Base-by-base conservation (phyloP, 2,113 vertebrate species). In the Phalacrocorax pelagicus region DNA sequence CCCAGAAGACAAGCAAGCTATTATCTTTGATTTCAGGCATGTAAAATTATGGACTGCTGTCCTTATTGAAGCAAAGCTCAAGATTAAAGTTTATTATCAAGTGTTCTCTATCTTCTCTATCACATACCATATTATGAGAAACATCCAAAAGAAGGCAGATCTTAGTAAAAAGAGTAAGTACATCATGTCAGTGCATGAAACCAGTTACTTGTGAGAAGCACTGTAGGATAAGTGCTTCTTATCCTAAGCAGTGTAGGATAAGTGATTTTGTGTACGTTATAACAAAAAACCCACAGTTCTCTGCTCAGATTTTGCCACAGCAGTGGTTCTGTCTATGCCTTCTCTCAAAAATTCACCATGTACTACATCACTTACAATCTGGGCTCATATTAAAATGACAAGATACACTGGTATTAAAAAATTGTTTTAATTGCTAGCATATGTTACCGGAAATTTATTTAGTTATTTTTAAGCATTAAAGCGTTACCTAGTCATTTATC, bases 391-490 rank as follows among this genome's bases (percentile, higher is more conserved):
- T 81, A 90, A 91, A 87, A 90, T 70, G 38, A 95, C 78, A 94
- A 75, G 81, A 66, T 36, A 85, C 8, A 8, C 23, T 47, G 44
- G 75, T 11, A 81, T 38, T 49, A 94, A 90, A 96, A 84, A 77
- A 40, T 20, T 7, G 21, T 27, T 87, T 91, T 87, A 92, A 92
- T 96, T 95, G 73, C 57, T 75, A 91, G 65, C 77, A 91, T 84
- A 91, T 65, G 91, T 54, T 84, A 61, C 20, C 2, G 5, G 54
- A 96, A 77, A 70, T 70, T 82, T 5, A 58, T 66, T 54, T 30
- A 18, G 22, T 58, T 96, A 57, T 92, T 94, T 93, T 82, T 63
- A 88, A 78, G 44, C 67, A 80, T 58, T 85, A 88, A 94, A 92
- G 36, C 29, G 55, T 34, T 86, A 72, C 24, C 10, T 21, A 49